Evolutionary conservation across 2,888 invertebrate species (phyloP).

Genomic region (Phorcus lineatus): DNA sequence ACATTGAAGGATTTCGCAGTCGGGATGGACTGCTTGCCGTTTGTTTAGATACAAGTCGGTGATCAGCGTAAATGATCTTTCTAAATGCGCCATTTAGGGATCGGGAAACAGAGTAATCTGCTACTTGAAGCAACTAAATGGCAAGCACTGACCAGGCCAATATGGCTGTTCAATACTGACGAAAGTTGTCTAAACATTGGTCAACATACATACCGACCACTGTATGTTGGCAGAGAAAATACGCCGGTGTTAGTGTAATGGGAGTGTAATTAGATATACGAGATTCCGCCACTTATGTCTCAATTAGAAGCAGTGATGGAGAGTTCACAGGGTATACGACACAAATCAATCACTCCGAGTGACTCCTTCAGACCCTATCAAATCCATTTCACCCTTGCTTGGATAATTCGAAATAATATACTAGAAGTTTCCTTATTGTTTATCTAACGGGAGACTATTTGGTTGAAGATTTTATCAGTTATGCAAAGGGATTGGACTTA

Average conservation of each 20-base stretch:
- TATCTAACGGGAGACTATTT: too few species aligned
- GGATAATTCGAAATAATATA: too few species aligned
- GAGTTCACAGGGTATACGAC: not conserved
- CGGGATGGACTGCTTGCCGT: conserved; percentile 1
- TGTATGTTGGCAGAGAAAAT: not conserved
- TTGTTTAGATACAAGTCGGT: conserved; percentile 4
- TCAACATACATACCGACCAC: not conserved
- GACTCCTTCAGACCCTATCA: too few species aligned
- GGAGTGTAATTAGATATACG: not conserved
- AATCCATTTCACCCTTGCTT: too few species aligned
- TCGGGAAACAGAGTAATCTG: conserved; percentile 3
- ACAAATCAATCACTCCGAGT: too few species aligned
- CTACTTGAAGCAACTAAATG: not conserved
- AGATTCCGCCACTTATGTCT: not conserved
- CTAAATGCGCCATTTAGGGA: not conserved
- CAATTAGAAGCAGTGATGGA: not conserved
- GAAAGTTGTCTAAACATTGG: not conserved
- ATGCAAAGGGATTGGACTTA: too few species aligned
- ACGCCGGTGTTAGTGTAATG: not conserved
- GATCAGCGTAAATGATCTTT: conserved; percentile 20
- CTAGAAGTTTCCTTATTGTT: too few species aligned
- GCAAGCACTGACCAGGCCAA: not conserved
- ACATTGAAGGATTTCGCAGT: conserved; percentile 11
- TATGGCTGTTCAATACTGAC: too few species aligned
- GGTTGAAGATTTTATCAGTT: too few species aligned